Percentiles rank a stretch among this genome's conserved stretches.
Conservation (phyloP, 2,888 invertebrate species). For the Chalcis sispes region DNA sequence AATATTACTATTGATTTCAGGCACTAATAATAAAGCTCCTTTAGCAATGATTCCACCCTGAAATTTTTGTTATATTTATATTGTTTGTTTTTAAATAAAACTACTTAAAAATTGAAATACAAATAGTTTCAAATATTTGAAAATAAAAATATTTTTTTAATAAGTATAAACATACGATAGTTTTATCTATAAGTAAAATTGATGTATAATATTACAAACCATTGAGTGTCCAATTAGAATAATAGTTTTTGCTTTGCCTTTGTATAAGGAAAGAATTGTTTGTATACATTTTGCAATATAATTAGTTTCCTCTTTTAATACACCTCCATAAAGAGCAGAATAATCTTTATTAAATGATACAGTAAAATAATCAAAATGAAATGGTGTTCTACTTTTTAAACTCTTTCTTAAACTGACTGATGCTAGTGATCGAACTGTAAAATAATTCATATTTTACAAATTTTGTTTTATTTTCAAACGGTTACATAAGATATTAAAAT, state of each 20-base stretch:
- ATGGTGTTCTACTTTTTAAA: conserved; percentile 81
- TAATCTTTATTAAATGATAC: conserved; percentile 94
- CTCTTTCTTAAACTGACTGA: conserved; percentile 93
- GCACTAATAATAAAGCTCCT: conserved; percentile 81
- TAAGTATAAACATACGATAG: neutral
- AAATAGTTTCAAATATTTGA: neutral
- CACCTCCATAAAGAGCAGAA: conserved; percentile 91
- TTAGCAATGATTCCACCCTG: conserved; percentile 91
- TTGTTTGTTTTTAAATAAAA: neutral
- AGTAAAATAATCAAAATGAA: conserved; percentile 95
- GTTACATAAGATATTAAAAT: neutral
- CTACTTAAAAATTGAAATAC: neutral
- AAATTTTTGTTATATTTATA: conserved; percentile 60
- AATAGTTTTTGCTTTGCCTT: conserved; percentile 78
- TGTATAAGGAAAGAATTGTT: conserved; percentile 86
- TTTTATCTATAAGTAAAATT: neutral
- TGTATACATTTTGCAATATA: conserved; percentile 85
- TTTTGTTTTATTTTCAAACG: conserved; percentile 5
- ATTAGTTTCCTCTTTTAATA: conserved; percentile 85
- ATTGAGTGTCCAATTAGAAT: conserved; percentile 96
- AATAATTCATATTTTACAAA: conserved; percentile 63
- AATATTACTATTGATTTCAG: conserved; percentile 77
- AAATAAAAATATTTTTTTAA: too few species aligned
- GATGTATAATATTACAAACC: conserved; percentile 74
- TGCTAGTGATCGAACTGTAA: conserved; percentile 91